Percentiles rank a stretch among this genome's conserved stretches.
Evolutionary conservation across 1,140 invertebrate species (phyloP).

Genomic region (Adelges cooleyi): DNA sequence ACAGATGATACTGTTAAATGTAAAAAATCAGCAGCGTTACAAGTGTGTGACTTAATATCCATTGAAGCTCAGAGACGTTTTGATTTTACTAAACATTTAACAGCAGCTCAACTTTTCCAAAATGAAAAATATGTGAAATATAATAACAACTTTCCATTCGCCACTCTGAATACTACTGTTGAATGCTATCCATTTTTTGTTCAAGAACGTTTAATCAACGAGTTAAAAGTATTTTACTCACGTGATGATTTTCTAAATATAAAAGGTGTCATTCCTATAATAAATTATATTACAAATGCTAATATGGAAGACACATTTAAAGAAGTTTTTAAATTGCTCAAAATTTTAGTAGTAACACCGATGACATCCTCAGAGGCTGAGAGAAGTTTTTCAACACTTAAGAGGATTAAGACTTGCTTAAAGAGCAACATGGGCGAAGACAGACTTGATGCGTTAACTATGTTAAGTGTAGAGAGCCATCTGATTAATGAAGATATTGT

Average conservation of each 20-base stretch:
- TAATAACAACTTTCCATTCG: constrained; percentile 35
- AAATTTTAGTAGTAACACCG: constrained; percentile 32
- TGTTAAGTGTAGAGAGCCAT: too few species aligned
- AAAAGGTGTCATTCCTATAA: background rate
- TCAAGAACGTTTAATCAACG: background rate
- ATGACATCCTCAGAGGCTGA: constrained; percentile 31
- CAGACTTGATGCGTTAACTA: constrained; percentile 29
- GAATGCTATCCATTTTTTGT: constrained; percentile 5
- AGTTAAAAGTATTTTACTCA: background rate
- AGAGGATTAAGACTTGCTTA: constrained; percentile 32
- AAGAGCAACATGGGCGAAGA: constrained; percentile 29
- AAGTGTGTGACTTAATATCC: background rate
- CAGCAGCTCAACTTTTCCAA: background rate
- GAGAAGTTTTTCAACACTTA: constrained; percentile 31
- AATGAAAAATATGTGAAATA: background rate
- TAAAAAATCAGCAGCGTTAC: background rate
- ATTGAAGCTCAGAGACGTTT: background rate
- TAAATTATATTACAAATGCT: background rate
- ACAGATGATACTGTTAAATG: background rate
- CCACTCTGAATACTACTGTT: background rate
- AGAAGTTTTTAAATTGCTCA: constrained; percentile 32
- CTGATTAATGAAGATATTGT: too few species aligned
- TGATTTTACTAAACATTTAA: constrained; percentile 5
- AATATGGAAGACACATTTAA: constrained; percentile 32
- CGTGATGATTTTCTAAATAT: background rate